Conservation (phyloP, 1,140 invertebrate genomes). For the Centruroides sculpturatus region DNA sequence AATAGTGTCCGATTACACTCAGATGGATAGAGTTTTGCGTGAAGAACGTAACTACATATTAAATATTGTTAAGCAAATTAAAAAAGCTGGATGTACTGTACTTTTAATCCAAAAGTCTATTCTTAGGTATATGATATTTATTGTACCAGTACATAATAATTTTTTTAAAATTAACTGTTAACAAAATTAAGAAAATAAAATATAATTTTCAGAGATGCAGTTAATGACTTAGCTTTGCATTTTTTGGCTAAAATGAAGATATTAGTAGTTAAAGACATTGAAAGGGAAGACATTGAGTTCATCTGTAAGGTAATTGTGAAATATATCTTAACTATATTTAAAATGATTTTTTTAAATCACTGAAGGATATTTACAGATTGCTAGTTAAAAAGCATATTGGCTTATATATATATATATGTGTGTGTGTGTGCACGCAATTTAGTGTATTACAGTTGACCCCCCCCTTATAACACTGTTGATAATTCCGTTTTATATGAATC, state of each 20-base stretch:
- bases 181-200: no score
- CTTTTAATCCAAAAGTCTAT: constrained; percentile 98
- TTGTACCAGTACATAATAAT: not conserved
- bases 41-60: constrained; percentile 97
- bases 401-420: no score
- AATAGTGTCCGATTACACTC: constrained; percentile 93
- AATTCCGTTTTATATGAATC: no score
- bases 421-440: no score
- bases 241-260: constrained; percentile 99
- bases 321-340: not conserved
- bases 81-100: constrained; percentile 96
- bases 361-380: no score
- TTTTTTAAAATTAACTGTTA: not conserved
- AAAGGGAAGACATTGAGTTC: constrained; percentile 95
- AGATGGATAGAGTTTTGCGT: constrained; percentile 97
- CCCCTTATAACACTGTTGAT: no score
- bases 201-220: constrained; percentile 55
- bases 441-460: no score
- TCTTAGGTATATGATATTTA: constrained; percentile 45
- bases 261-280: constrained; percentile 95
- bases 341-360: not conserved
- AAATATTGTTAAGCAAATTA: constrained; percentile 98
- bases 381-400: no score
- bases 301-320: constrained; percentile 58
- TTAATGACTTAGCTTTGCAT: constrained; percentile 92